Conservation (phyloP, 2,113 vertebrate genomes). For the Erpornis zantholeuca region DNA sequence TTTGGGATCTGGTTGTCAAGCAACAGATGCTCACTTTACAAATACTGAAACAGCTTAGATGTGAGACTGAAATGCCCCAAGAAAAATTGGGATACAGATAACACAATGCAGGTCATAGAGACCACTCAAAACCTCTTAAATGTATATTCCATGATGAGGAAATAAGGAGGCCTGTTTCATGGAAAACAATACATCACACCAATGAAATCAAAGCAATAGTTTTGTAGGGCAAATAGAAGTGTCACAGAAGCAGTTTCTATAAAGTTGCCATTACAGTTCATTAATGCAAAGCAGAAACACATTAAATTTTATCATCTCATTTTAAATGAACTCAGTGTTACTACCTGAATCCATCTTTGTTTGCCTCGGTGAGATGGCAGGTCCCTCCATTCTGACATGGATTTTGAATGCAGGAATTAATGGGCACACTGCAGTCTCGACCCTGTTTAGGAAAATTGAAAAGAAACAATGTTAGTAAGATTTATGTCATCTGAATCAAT, state of each 20-base stretch:
- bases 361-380: constrained; percentile 85
- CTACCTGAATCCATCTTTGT: constrained; percentile 92
- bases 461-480: constrained; percentile 8
- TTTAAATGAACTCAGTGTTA: background rate
- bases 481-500: background rate
- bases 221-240: background rate
- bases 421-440: constrained; percentile 85
- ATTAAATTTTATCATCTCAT: background rate
- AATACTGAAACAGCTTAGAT: background rate
- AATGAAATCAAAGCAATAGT: background rate
- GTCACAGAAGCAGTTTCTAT: background rate
- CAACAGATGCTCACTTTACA: constrained; percentile 19
- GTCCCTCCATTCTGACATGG: constrained; percentile 91
- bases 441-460: constrained; percentile 74
- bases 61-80: constrained; percentile 7
- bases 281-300: background rate
- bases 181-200: background rate
- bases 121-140: background rate
- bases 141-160: background rate
- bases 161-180: background rate
- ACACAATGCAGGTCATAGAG: background rate
- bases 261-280: background rate
- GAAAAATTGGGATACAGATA: background rate
- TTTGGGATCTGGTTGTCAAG: constrained; percentile 22
- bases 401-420: constrained; percentile 91